A percentile compares a stretch with the other conserved stretches of the same genome.
These are phyloP conservation scores for Cyclopterus lumpus DNA, from an alignment of 2,797 vertebrate species.

Conservation along the genomic window DNA sequence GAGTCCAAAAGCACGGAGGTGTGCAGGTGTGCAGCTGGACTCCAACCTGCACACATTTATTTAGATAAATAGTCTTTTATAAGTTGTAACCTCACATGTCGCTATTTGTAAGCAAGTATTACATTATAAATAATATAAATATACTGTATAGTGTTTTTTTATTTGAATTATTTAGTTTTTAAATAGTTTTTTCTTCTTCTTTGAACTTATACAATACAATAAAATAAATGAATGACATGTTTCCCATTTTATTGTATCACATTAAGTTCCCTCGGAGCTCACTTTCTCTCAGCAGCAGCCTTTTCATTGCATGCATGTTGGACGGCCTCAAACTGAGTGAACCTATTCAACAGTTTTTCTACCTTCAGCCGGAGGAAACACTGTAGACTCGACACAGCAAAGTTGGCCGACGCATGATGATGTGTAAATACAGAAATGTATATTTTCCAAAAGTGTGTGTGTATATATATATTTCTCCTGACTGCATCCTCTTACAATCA, in stretches of 20 bases:
- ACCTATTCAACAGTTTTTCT: conserved; percentile 16
- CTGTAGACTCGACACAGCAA: conserved; percentile 71
- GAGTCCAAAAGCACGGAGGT: conserved; percentile 13
- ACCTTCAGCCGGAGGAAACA: conserved; percentile 38
- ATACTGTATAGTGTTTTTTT: neutral
- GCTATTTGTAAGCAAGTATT: neutral
- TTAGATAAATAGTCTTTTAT: neutral
- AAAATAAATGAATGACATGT: neutral
- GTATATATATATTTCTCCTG: neutral
- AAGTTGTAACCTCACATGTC: neutral
- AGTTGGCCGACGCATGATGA: conserved; percentile 8
- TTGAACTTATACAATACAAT: too few species aligned
- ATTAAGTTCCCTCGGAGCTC: neutral
- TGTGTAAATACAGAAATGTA: conserved; percentile 12
- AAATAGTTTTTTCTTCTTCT: neutral
- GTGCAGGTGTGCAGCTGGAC: conserved; percentile 40
- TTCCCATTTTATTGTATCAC: neutral
- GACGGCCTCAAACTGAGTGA: neutral
- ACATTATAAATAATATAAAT: neutral
- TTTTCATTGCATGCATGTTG: conserved; percentile 9
- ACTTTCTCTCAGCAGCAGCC: conserved; percentile 3
- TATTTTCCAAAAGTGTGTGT: neutral
- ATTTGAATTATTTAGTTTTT: neutral
- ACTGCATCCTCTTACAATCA: neutral
- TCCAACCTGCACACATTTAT: neutral